Evolutionary conservation across 2,797 vertebrate genomes (phyloP).

Genomic region (Oreonectes daqikongensis): DNA sequence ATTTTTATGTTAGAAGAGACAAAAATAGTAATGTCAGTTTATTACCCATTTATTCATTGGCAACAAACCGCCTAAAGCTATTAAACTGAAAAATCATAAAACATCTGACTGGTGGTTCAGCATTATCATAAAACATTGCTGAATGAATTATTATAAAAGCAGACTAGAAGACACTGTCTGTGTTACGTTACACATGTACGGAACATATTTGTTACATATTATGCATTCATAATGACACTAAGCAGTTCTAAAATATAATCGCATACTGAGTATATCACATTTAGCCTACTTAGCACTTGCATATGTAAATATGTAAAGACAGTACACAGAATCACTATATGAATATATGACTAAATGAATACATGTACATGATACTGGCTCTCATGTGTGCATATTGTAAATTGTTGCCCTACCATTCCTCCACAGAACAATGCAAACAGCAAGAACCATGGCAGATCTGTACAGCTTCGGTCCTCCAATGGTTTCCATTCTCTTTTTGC

Average conservation of each 20-base stretch:
- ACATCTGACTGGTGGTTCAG: background rate
- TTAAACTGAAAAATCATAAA: background rate
- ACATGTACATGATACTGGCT: background rate
- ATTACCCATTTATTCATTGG: background rate
- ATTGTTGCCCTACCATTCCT: conserved; percentile 88
- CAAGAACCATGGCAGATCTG: conserved; percentile 94
- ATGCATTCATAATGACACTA: background rate
- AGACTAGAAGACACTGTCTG: background rate
- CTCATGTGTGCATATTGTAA: conserved; percentile 5
- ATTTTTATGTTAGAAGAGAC: background rate
- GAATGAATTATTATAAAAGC: background rate
- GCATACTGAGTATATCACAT: background rate
- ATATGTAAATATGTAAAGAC: background rate
- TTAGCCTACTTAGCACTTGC: background rate
- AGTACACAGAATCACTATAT: background rate
- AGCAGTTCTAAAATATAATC: background rate
- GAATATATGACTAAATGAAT: too few relatives aligned
- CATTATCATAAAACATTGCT: background rate
- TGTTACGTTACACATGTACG: background rate
- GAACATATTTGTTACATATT: background rate
- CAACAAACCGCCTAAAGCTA: background rate
- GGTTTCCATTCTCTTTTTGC: conserved; percentile 98
- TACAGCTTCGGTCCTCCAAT: conserved; percentile 94
- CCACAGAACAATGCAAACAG: conserved; percentile 91
- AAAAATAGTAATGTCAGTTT: background rate